These are phyloP conservation scores for Trachelus iudaicus DNA, from an alignment of 2,888 invertebrate genomes.

Conservation along the genomic window DNA sequence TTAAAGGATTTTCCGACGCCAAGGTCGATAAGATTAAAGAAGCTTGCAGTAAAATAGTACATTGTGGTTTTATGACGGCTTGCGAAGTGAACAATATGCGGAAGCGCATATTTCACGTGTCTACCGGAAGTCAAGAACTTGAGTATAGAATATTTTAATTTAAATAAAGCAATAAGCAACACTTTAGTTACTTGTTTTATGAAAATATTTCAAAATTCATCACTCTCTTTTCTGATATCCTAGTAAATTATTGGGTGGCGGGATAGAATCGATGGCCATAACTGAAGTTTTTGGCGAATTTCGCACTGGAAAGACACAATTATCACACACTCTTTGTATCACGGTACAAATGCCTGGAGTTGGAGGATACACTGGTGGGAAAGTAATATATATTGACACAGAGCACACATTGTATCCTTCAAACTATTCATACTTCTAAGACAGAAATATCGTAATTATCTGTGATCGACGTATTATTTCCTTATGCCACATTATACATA, in stretches of 20 bases:
- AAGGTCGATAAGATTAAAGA: conserved; percentile 86
- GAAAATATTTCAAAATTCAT: conserved; percentile 6
- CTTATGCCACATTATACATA: conserved; percentile 37
- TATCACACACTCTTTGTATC: conserved; percentile 83
- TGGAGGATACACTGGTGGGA: conserved; percentile 75
- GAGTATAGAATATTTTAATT: conserved; percentile 69
- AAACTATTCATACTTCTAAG: neutral
- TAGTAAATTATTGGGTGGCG: conserved; percentile 81
- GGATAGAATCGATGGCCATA: conserved; percentile 86
- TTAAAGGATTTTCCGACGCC: conserved; percentile 81
- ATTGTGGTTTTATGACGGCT: conserved; percentile 78
- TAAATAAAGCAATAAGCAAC: neutral
- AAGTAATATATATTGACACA: conserved; percentile 85
- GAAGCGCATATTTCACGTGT: conserved; percentile 78
- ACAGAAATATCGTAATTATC: neutral
- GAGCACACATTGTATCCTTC: conserved; percentile 87
- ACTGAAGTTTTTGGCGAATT: conserved; percentile 88
- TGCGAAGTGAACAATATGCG: conserved; percentile 79
- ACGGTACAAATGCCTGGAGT: conserved; percentile 79
- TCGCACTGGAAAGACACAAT: conserved; percentile 83
- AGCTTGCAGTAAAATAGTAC: conserved; percentile 75
- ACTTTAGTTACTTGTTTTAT: conserved; percentile 11
- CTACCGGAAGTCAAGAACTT: conserved; percentile 75
- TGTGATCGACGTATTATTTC: conserved; percentile 6
- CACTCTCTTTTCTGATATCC: conserved; percentile 32